phyloP scores from a whole-genome alignment of 2,113 vertebrate species.

The Okapia johnstoni region DNA sequence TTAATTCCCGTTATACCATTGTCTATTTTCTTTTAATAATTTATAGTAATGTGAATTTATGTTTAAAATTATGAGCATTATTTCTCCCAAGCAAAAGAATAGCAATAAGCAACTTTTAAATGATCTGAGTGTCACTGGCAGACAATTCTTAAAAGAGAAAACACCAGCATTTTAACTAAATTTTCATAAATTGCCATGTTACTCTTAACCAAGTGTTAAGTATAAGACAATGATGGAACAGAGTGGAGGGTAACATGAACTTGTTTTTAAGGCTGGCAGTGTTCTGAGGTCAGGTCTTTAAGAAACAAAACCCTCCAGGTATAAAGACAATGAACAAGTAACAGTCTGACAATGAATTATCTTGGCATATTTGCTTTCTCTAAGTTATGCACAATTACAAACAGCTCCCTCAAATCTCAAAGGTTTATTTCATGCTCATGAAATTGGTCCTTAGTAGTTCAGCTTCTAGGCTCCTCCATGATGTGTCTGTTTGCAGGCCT shows the following conservation, averaged over 20 bases:
- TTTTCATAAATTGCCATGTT: background rate
- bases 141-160: constrained; percentile 3
- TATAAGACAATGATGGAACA: background rate
- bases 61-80: background rate
- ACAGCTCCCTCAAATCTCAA: background rate
- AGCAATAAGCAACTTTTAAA: constrained; percentile 17
- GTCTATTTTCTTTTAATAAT: constrained; percentile 6
- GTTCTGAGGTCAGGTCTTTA: background rate
- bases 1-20: background rate
- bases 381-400: background rate
- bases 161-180: background rate
- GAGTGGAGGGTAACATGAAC: background rate
- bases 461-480: background rate
- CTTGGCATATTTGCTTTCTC: background rate
- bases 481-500: background rate
- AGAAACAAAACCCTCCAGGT: background rate
- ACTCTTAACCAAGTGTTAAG: background rate
- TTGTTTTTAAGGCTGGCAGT: background rate
- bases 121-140: background rate
- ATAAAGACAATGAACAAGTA: background rate
- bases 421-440: background rate
- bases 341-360: background rate
- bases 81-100: constrained; percentile 6
- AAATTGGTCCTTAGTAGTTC: background rate
- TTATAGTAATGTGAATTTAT: background rate